A percentile compares a stretch with the other conserved stretches of the same genome.
Conservation (phyloP, 2,113 vertebrate genomes). For the Siphamia tubifer region DNA sequence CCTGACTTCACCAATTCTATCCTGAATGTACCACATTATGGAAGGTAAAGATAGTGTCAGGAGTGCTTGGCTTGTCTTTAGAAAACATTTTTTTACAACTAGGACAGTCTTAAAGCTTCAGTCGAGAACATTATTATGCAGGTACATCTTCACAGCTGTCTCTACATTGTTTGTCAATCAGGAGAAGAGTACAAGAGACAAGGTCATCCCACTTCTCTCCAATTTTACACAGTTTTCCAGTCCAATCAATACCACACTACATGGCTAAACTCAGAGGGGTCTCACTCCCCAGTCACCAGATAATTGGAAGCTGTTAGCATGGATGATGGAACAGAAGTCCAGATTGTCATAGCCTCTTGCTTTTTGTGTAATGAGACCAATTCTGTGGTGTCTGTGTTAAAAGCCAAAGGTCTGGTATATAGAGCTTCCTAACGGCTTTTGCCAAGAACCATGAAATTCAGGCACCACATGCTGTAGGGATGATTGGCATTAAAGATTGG, state of each 20-base stretch:
- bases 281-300: conserved; percentile 9
- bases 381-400: background rate
- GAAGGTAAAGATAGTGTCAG: background rate
- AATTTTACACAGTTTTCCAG: conserved; percentile 34
- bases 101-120: background rate
- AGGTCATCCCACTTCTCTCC: conserved; percentile 40
- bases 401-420: background rate
- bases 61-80: background rate
- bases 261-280: conserved; percentile 16
- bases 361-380: background rate
- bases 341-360: background rate
- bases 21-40: background rate
- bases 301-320: conserved; percentile 45
- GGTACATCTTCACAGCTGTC: background rate
- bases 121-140: conserved; percentile 11
- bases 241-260: conserved; percentile 45
- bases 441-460: background rate
- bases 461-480: too few relatives aligned
- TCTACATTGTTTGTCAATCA: conserved; percentile 37
- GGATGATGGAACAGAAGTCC: background rate
- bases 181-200: conserved; percentile 18
- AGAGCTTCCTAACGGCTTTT: background rate
- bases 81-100: background rate
- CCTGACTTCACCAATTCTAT: too few relatives aligned
- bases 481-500: too few relatives aligned